phyloP scores from a whole-genome alignment of 2,113 vertebrate species.

The Seriola aureovittata region DNA sequence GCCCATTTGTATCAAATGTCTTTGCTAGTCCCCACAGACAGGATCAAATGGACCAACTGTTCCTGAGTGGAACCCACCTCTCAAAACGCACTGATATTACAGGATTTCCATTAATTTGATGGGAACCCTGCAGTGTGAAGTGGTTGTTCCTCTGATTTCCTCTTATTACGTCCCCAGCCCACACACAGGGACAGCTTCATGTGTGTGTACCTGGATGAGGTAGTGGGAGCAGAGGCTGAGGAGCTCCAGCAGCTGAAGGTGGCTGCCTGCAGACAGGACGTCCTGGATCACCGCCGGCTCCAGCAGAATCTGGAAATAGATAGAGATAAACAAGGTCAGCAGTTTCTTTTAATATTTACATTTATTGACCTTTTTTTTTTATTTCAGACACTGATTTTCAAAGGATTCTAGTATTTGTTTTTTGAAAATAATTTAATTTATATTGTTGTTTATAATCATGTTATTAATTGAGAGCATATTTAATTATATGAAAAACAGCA shows the following conservation, averaged over 20 bases:
- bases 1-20: neutral
- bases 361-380: neutral
- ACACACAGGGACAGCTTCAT: neutral
- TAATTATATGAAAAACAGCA: no score
- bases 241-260: slow-evolving; percentile 96
- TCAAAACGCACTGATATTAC: slow-evolving; percentile 8
- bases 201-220: slow-evolving; percentile 92
- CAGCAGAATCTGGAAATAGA: slow-evolving; percentile 88
- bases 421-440: neutral
- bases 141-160: neutral
- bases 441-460: neutral
- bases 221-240: slow-evolving; percentile 98
- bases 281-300: slow-evolving; percentile 96
- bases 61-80: slow-evolving; percentile 10
- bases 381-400: neutral
- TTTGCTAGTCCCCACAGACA: neutral
- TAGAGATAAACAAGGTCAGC: slow-evolving; percentile 34
- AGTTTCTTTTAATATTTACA: neutral
- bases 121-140: neutral
- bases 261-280: slow-evolving; percentile 95
- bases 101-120: slow-evolving; percentile 11
- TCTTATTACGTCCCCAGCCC: neutral
- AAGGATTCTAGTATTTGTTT: neutral
- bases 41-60: slow-evolving; percentile 1
- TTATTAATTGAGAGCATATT: no score